Base-by-base conservation (phyloP, 53 echinoderm and acorn worm species). In the Mesocentrotus franciscanus region DNA sequence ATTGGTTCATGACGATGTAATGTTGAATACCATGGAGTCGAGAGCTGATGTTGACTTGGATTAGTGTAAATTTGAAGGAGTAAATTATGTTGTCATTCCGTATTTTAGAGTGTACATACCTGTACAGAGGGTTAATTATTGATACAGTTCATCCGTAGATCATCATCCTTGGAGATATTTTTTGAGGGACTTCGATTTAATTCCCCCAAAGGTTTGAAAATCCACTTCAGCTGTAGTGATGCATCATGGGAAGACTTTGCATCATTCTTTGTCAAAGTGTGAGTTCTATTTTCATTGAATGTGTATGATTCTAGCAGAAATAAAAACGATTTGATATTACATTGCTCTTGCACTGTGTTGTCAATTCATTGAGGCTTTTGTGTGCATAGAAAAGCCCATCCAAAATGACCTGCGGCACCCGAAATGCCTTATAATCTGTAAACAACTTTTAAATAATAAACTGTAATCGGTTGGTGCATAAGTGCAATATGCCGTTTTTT, bases 261-360 rank as follows among this genome's bases (percentile, higher is more conserved):
- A 87, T 87, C 58, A 87, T 87, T 85, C 4, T 57, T 57, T 87
- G 56, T 81, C 81, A 87, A n/a, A 87, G 58, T 87, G 87, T 87
- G 87, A 87, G 87, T 87, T 87, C 87, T 87, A 87, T 87, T 87
- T 87, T 87, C 87, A 87, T 58, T 57, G 27, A 27, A 87, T 57
- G 58, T 75, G 75, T 58, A 87, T 57, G 87, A 87, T 87, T 57
- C 58, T 57, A n/a, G 87, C 4, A 58, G 58, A 87, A 87, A 87
- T 87, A 24, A 87, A 85, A 87, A 56, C 57, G 87, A 87, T 81
- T 87, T 87, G 87, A 87, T 87, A 87, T 18, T 10, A 57, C 22
- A 87, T 58, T 78, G 81, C 9, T 20, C 20, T 81, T 39, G 11
- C 10, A 18, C 42, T 36, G 39, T 42, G 36, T 81, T 81, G 39